Evolutionary conservation across 2,113 vertebrate species (phyloP).

Genomic region (Daphoenositta chrysoptera): DNA sequence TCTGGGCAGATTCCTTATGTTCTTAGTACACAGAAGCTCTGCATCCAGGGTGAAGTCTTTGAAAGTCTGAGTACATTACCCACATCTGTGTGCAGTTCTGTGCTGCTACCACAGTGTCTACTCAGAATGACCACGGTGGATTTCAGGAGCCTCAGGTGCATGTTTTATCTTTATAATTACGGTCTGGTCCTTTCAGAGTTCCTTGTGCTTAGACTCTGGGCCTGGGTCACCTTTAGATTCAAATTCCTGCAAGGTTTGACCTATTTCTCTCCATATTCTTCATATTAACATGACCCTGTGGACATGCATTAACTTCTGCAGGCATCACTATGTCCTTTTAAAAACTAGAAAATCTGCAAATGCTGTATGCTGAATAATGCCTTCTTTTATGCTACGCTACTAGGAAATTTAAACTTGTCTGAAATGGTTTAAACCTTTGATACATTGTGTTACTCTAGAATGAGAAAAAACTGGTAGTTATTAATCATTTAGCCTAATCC

Average conservation of each 20-base stretch:
- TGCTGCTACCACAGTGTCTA: background rate
- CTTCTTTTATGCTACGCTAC: background rate
- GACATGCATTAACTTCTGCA: background rate
- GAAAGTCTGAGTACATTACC: background rate
- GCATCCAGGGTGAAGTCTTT: background rate
- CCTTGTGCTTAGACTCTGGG: background rate
- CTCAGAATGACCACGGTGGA: rapidly evolving
- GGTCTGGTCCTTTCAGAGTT: background rate
- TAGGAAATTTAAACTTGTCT: background rate
- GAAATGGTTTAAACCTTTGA: background rate
- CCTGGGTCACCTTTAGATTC: background rate
- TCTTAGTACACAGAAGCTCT: background rate
- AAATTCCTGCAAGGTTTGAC: background rate
- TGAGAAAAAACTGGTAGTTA: background rate
- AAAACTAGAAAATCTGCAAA: background rate
- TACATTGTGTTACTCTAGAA: background rate
- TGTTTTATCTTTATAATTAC: background rate
- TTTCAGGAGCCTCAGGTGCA: background rate
- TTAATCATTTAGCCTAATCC: constrained; percentile 16
- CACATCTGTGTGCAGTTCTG: background rate
- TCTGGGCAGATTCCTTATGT: background rate
- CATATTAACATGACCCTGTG: background rate
- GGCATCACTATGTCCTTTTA: background rate
- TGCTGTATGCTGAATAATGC: background rate
- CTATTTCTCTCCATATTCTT: background rate